Base-by-base conservation (phyloP, 2,888 invertebrate species). In the Sthenelais limicola region DNA sequence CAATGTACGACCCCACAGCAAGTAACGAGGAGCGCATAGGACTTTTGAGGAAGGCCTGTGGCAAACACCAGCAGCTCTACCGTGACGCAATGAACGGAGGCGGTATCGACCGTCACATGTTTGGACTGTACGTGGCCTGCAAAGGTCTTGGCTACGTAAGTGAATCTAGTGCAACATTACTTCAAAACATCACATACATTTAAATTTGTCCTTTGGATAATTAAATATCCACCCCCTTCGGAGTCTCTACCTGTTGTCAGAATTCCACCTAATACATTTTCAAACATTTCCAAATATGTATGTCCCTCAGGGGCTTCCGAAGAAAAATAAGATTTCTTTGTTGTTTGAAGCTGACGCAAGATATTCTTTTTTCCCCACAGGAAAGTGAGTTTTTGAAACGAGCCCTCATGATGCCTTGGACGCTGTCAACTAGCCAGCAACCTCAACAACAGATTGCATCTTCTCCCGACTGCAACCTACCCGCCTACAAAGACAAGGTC, bases 391-490 rank as follows among this genome's bases (percentile, higher is more conserved):
- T 90, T 75, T 80, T 90, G 76, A 87, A 89, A 76, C 85, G 88
- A 73, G 84, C 88, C 28, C 79, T 90, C 15, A 85, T 84, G 71
- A 83, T 88, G 76, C 89, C 89, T 0, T 90, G 90, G 89, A 89
- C 88, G 1, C 79, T 90, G 38, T 89, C 89, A 9, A 90, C 90
- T n/a, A 89, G 89, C 78, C 90, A 90, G 76, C 88, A 88, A 73
- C 90, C 89, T 2, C 90, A 89, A 76, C 89, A 89, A 74, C 89
- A 90, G 80, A 84, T 88, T 58, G 80, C 84, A n/a, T 78, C 82
- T 73, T 80, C 80, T 52, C 88, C 82, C 69, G 87, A 89, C 80
- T 85, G 87, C 76, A 88, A 87, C 78, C 78, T 87, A 18, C 85
- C 86, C 4, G 79, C 86, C 33, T 89, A 87, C 79, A 80, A 82